Percentiles rank a stretch among this genome's conserved stretches.
These are phyloP conservation scores for Stenichneumon culpator DNA, from an alignment of 2,888 invertebrate species.

Conservation along the genomic window DNA sequence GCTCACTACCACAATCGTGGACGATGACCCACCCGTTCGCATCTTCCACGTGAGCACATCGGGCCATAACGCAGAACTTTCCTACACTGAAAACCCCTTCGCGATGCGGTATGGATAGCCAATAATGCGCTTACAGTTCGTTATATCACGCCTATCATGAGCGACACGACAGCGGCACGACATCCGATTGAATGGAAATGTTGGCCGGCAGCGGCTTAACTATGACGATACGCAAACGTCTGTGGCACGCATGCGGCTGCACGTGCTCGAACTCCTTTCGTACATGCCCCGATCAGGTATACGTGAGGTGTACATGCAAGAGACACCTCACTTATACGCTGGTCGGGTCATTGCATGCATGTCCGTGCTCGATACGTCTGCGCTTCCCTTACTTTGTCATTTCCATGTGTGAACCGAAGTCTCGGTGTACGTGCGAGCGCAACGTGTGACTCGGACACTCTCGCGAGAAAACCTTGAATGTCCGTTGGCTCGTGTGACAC, in stretches of 20 bases:
- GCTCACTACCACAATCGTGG: background rate
- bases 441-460: background rate
- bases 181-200: constrained; percentile 34
- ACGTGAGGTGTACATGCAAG: background rate
- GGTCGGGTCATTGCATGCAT: background rate
- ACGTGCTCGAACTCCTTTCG: constrained; percentile 15
- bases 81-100: background rate
- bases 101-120: background rate
- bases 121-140: background rate
- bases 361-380: background rate
- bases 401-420: background rate
- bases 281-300: background rate
- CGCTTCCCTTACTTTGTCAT: background rate
- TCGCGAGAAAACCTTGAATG: constrained; percentile 30
- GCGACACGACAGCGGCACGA: background rate
- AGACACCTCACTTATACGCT: background rate
- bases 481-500: constrained; percentile 31
- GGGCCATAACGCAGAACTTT: background rate
- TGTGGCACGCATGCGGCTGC: constrained; percentile 23
- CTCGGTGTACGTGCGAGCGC: background rate
- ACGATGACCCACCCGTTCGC: background rate
- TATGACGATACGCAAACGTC: constrained; percentile 15
- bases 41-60: background rate
- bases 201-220: constrained; percentile 9
- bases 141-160: background rate